Conservation (phyloP, 2,797 vertebrate species). For the Argya squamiceps region DNA sequence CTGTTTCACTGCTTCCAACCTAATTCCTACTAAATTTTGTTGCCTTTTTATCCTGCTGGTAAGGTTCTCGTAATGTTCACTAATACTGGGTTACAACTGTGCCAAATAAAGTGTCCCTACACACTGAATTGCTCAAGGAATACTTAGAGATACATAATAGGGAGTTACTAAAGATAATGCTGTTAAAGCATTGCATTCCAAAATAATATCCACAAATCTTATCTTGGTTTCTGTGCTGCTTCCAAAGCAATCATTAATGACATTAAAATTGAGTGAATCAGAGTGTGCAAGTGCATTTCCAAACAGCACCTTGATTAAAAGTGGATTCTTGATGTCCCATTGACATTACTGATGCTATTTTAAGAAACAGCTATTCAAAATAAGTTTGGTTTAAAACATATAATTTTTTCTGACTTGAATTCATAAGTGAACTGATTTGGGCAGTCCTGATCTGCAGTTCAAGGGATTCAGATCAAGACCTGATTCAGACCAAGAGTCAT, state of each 20-base stretch:
- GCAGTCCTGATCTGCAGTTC: neutral
- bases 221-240: neutral
- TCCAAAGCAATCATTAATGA: neutral
- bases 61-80: neutral
- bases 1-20: neutral
- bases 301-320: neutral
- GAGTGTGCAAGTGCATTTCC: neutral
- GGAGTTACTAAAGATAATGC: neutral
- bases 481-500: neutral
- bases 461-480: neutral
- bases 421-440: neutral
- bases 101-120: neutral
- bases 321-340: neutral
- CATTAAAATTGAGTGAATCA: neutral
- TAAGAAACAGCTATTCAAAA: neutral
- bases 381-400: neutral
- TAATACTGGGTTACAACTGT: neutral
- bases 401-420: neutral
- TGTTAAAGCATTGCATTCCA: neutral
- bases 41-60: neutral
- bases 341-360: neutral
- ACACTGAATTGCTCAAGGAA: neutral
- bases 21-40: neutral
- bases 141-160: rapidly evolving
- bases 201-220: neutral